These are phyloP conservation scores for Agrochola circellaris DNA, from an alignment of 2,888 invertebrate species.

Conservation along the genomic window DNA sequence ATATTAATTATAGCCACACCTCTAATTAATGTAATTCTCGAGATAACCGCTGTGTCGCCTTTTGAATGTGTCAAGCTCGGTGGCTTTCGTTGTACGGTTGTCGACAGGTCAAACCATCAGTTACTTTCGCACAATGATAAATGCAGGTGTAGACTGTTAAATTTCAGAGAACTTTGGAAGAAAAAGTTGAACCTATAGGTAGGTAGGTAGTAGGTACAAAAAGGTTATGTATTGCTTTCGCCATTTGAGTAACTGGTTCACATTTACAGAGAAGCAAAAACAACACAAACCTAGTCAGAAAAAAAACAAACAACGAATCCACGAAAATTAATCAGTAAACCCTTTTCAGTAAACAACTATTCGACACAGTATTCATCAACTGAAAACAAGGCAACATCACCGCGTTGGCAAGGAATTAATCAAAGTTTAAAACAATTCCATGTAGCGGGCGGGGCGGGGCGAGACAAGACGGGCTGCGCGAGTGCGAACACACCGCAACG, in stretches of 20 bases:
- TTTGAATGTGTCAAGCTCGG: slow-evolving; percentile 78
- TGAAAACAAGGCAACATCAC: slow-evolving; percentile 82
- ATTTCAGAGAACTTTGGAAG: slow-evolving; percentile 12
- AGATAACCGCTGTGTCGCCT: slow-evolving; percentile 79
- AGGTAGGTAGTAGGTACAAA: not conserved
- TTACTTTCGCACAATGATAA: slow-evolving; percentile 41
- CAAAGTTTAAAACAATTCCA: slow-evolving; percentile 90
- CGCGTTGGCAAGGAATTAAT: slow-evolving; percentile 86
- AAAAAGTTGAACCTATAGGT: not conserved
- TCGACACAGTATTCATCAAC: slow-evolving; percentile 80
- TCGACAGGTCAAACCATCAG: slow-evolving; percentile 47
- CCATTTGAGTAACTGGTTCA: not conserved
- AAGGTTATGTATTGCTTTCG: not conserved
- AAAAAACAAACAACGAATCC: slow-evolving; percentile 45
- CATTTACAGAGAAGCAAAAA: slow-evolving; percentile 14
- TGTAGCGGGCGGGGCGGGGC: slow-evolving; percentile 79
- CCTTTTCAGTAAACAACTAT: slow-evolving; percentile 73
- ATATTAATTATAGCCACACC: slow-evolving; percentile 90
- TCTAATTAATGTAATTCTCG: slow-evolving; percentile 89
- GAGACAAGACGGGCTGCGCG: slow-evolving; percentile 66
- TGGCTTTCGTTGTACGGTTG: slow-evolving; percentile 61
- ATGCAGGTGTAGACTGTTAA: slow-evolving; percentile 43
- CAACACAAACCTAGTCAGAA: not conserved
- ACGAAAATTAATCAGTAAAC: slow-evolving; percentile 61
- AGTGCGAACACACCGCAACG: slow-evolving; percentile 67